Conservation (phyloP, 2,888 invertebrate species). For the Bimastos eiseni region DNA sequence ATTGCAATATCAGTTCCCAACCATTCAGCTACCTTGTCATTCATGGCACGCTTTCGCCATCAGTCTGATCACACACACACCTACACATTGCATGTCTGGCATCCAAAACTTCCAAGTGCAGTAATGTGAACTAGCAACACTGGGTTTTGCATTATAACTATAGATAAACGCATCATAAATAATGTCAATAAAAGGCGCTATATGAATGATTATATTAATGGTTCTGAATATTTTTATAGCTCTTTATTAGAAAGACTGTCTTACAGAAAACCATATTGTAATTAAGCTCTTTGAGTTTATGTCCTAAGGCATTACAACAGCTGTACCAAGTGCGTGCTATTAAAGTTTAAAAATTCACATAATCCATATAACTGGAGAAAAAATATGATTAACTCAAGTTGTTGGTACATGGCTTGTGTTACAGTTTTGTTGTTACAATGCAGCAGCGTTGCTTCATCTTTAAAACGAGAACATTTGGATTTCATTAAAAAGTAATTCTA, state of each 20-base stretch:
- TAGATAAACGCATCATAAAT: no score
- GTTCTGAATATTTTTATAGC: background rate
- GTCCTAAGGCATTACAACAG: background rate
- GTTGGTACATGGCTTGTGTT: background rate
- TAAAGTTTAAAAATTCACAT: background rate
- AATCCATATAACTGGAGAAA: background rate
- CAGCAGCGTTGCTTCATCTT: background rate
- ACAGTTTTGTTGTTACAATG: background rate
- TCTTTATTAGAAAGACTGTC: background rate
- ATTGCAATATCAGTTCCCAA: no score
- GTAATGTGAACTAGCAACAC: no score
- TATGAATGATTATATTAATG: background rate
- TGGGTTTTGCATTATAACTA: no score
- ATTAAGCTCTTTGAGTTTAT: background rate
- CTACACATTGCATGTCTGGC: no score
- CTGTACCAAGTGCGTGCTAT: background rate
- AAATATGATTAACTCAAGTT: no score
- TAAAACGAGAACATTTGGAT: conserved; percentile 13
- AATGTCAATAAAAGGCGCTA: background rate
- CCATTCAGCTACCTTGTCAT: no score
- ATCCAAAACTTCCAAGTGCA: no score
- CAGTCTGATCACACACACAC: no score
- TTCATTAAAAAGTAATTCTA: background rate
- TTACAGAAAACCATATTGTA: background rate
- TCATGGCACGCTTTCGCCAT: no score